phyloP scores from a whole-genome alignment of 2,797 vertebrate species.

The Melanotaenia maccullochi region DNA sequence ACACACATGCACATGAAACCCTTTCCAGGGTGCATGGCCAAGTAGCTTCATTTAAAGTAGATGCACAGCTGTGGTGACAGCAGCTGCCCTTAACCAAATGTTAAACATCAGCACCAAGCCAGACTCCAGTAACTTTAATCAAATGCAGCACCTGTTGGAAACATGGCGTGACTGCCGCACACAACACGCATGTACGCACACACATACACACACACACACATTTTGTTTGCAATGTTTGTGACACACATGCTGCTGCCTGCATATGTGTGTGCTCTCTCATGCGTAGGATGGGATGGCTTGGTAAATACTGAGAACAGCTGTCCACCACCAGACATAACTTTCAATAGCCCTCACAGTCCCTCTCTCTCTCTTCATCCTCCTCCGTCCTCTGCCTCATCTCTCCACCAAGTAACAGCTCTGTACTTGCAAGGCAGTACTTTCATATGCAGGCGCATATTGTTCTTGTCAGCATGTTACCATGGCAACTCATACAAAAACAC shows the following conservation, averaged over 20 bases:
- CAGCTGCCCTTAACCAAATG: conserved; percentile 74
- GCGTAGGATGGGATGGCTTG: conserved; percentile 43
- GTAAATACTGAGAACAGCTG: conserved; percentile 71
- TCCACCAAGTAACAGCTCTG: conserved; percentile 34
- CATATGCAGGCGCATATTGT: conserved; percentile 36
- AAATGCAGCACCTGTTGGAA: conserved; percentile 76
- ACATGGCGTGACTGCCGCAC: conserved; percentile 33
- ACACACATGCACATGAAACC: background rate
- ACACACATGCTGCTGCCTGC: conserved; percentile 16
- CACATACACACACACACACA: conserved; percentile 16
- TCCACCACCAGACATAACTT: conserved; percentile 55
- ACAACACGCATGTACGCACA: conserved; percentile 11
- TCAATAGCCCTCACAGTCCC: conserved; percentile 21
- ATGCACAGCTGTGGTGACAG: conserved; percentile 73
- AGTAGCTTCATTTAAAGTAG: conserved; percentile 50
- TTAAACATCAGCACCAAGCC: conserved; percentile 67
- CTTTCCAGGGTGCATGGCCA: conserved; percentile 38
- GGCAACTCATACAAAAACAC: conserved; percentile 43
- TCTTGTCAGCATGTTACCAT: conserved; percentile 34
- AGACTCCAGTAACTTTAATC: conserved; percentile 66
- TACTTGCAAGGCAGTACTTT: conserved; percentile 41
- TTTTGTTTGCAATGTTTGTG: conserved; percentile 37
- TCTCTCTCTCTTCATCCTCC: conserved; percentile 22
- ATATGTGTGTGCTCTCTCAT: conserved; percentile 21
- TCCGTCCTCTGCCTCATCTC: conserved; percentile 16